Evolutionary conservation across 2,888 invertebrate genomes (phyloP).

Genomic region (Epirrhoe alternata): DNA sequence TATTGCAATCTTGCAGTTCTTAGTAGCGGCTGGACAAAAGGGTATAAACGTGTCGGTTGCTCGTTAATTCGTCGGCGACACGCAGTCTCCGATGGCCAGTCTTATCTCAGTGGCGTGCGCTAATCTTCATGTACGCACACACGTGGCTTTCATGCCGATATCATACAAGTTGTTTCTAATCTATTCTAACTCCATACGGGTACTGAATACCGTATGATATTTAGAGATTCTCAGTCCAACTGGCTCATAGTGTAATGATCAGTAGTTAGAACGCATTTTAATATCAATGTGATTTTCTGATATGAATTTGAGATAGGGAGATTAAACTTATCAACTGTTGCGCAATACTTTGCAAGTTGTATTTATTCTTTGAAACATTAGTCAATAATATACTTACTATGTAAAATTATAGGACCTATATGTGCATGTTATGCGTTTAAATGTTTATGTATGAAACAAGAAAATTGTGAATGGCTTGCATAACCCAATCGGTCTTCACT

Average conservation of each 20-base stretch:
- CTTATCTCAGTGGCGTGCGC: slow-evolving; percentile 51
- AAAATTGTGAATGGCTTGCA: slow-evolving; percentile 26
- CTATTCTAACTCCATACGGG: not conserved
- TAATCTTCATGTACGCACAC: slow-evolving; percentile 47
- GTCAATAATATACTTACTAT: too few relatives aligned
- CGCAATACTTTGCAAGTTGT: not conserved
- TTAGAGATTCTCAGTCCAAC: not conserved
- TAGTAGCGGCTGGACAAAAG: slow-evolving; percentile 54
- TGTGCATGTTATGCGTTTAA: slow-evolving; percentile 7
- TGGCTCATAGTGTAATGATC: not conserved
- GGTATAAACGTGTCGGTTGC: slow-evolving; percentile 27
- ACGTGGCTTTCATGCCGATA: slow-evolving; percentile 16
- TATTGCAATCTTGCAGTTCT: slow-evolving; percentile 45
- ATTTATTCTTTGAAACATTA: too few relatives aligned
- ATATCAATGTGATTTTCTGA: not conserved
- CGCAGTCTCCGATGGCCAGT: slow-evolving; percentile 60
- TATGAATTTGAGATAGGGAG: not conserved
- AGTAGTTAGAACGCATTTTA: not conserved
- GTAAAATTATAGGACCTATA: too few relatives aligned
- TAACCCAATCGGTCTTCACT: slow-evolving; percentile 25
- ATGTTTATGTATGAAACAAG: slow-evolving; percentile 21
- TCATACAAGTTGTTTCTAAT: slow-evolving; percentile 5
- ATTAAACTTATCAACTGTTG: not conserved
- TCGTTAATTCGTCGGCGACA: slow-evolving; percentile 29
- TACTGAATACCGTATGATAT: too few relatives aligned